These are phyloP conservation scores for Doris montereyensis DNA, from an alignment of 2,888 invertebrate species.

Conservation along the genomic window DNA sequence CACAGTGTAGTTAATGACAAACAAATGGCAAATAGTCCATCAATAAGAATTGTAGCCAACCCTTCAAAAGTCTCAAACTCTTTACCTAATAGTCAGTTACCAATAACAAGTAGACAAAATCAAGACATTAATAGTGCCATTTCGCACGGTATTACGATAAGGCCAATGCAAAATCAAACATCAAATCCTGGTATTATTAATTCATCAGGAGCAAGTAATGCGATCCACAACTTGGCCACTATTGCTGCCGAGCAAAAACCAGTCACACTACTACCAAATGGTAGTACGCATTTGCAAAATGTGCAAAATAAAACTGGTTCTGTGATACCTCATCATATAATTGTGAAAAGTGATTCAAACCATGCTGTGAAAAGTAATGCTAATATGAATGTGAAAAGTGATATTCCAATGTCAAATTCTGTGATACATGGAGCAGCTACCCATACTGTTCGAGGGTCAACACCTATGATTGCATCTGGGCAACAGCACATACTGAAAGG, in stretches of 20 bases:
- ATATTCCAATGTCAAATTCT: slow-evolving; percentile 45
- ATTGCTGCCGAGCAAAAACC: slow-evolving; percentile 68
- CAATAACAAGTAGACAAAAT: slow-evolving; percentile 23
- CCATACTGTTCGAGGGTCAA: slow-evolving; percentile 40
- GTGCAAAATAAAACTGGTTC: slow-evolving; percentile 45
- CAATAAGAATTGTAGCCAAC: slow-evolving; percentile 41
- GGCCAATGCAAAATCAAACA: slow-evolving; percentile 27
- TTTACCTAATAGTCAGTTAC: slow-evolving; percentile 5
- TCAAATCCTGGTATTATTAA: slow-evolving; percentile 40
- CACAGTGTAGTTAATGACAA: background rate
- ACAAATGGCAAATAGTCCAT: slow-evolving; percentile 26
- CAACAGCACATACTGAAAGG: slow-evolving; percentile 42
- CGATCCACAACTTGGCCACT: slow-evolving; percentile 65
- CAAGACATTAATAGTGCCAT: slow-evolving; percentile 40
- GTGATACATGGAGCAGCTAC: slow-evolving; percentile 41
- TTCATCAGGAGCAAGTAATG: slow-evolving; percentile 51
- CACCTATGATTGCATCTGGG: slow-evolving; percentile 32
- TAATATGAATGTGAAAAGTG: slow-evolving; percentile 42
- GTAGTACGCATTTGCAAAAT: slow-evolving; percentile 47
- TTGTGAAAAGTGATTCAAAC: slow-evolving; percentile 49
- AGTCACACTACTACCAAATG: slow-evolving; percentile 55
- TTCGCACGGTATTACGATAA: slow-evolving; percentile 32
- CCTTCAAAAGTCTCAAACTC: slow-evolving; percentile 32
- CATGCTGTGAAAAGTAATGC: slow-evolving; percentile 43
- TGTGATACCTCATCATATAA: slow-evolving; percentile 47